Evolutionary conservation across 2,888 invertebrate species (phyloP).

Genomic region (Formica aserva): DNA sequence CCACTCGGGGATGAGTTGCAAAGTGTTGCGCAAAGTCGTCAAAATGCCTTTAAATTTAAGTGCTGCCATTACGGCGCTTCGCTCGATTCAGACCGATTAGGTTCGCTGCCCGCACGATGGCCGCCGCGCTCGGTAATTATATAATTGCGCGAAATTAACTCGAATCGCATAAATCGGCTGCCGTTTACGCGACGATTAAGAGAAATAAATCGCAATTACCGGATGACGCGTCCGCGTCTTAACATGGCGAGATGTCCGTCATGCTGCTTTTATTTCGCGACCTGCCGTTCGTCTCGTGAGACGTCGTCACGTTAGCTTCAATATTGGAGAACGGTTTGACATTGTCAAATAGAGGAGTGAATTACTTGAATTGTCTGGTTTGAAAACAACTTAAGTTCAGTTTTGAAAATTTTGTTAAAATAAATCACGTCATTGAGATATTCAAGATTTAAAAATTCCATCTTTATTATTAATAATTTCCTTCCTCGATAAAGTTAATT

Average conservation of each 20-base stretch:
- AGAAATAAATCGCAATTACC: conserved; percentile 84
- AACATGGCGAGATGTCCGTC: conserved; percentile 45
- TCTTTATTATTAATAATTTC: conserved; percentile 2
- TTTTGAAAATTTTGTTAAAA: neutral
- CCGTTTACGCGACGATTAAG: conserved; percentile 84
- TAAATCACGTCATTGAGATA: neutral
- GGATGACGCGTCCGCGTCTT: conserved; percentile 72
- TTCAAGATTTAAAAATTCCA: neutral
- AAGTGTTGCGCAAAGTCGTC: conserved; percentile 31
- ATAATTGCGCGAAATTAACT: conserved; percentile 85
- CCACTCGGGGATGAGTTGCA: conserved; percentile 5
- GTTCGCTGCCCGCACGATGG: conserved; percentile 64
- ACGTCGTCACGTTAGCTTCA: conserved; percentile 14
- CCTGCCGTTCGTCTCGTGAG: conserved; percentile 42
- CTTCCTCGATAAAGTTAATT: neutral
- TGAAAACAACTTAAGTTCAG: neutral
- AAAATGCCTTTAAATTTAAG: conserved; percentile 76
- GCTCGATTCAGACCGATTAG: conserved; percentile 75
- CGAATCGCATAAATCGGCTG: conserved; percentile 82
- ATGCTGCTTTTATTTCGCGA: conserved; percentile 49
- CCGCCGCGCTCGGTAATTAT: conserved; percentile 79
- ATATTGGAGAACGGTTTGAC: neutral
- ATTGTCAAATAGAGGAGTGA: neutral
- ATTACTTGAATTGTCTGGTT: neutral
- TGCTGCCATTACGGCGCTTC: conserved; percentile 75